Base-by-base conservation (phyloP, 2,797 vertebrate species). In the Pantherophis alleghaniensis region DNA sequence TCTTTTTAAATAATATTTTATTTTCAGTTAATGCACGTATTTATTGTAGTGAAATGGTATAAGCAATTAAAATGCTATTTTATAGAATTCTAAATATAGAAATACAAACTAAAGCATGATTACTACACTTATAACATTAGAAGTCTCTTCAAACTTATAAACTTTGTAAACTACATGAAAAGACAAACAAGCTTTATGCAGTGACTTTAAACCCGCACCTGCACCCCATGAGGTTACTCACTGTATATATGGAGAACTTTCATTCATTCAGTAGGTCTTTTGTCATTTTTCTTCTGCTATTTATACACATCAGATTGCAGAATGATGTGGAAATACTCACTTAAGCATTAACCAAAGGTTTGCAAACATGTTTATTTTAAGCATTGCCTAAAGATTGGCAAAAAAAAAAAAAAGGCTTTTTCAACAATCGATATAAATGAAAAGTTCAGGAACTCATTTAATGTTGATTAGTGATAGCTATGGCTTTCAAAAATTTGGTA, bases 341-440 rank as follows among this genome's bases (percentile, higher is more conserved):
- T 96, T 95, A 97, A 97, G 95, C 90, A 97, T 97, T 97, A 97
- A 97, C 96, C 66, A 95, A 93, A 86, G 0, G 63, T 94, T 90
- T 91, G 90, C 90, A 91, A 74, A 0, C 0, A 92, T 95, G 5
- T n/a, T 90, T 95, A 93, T 95, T 95, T 94, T 95, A 92, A 95
- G 5, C 92, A 92, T 16, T 55, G 91, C 88, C 86, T 92, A 96
- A 97, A 96, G 90, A 97, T 57, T 90, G 94, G 91, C 92, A 37
- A 94, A 16, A 16, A 92, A 22, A 90, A 91, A 22, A 12, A 90
- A 2, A 28, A 7, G 60, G 90, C 56, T 91, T 96, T 96, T 96
- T 94, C 94, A 95, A 28, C 74, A 57, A 93, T 66, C 28, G 74
- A 83, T 88, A 51, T 28, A 3, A 63, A 87, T 2, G 6, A 4